Evolutionary conservation across 2,113 vertebrate species (phyloP), one percentile per base, ranked within the genome.

Genomic region (Phyllostomus discolor): DNA sequence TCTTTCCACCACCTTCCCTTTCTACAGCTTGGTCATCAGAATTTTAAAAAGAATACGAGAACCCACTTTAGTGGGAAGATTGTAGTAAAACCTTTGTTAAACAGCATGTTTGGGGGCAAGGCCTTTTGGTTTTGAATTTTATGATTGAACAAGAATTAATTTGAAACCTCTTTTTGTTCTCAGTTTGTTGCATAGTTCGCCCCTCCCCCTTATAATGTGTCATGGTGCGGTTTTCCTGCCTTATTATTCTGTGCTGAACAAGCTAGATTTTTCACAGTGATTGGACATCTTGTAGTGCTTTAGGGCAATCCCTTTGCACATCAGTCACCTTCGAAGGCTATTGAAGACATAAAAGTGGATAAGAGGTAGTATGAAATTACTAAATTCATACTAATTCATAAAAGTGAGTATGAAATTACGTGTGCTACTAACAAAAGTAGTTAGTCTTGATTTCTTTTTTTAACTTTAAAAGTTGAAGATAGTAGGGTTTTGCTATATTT

Each of bases 161-260:
- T 72, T 83, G 46, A 72, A 89, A 59, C n/a, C 19, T 91, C 43
- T 92, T 87, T 95, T 73, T 90, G 57, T 64, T 79, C 17, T 82
- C 20, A 50, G 14, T 75, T 91, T 87, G 8, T 89, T 83, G 6
- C 66, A 90, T 75, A 50, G 57, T 59, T 24, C 22, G 0, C 57
- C 81, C 50, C 12, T 0, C 3, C 59, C 62, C 41, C 41, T 24
- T 43, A 2, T n/a, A 83, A 81, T 92, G 41, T 46, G 54, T 46
- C 10, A 4, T 38, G 35, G 11, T 38, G 8, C 31, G 10, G 3
- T 93, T 94, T 98, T 95, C 54, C n/a, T 81, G 66, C 84, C 75
- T 86, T 94, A 85, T 72, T 94, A 43, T 96, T 97, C 91, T 90
- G 86, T 96, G 88, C 86, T 59, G 81, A 97, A 91, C 73, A 72